Percentiles rank a stretch among this genome's conserved stretches.
Conservation (phyloP, 2,113 vertebrate species). For the Muscicapa adusta region DNA sequence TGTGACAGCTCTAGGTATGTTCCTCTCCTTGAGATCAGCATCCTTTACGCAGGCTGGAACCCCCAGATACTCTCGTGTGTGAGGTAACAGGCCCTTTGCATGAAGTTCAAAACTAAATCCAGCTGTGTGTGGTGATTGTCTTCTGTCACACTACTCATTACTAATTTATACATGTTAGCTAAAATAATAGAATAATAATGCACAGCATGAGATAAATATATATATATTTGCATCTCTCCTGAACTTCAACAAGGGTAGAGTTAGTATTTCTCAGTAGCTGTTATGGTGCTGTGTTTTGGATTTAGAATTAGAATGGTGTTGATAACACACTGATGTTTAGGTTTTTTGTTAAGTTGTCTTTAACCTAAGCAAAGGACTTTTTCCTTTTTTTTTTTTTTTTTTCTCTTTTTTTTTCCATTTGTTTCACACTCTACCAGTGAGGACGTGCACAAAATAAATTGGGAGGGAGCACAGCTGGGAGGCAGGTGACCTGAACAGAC, state of each 20-base stretch:
- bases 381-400: too few species aligned
- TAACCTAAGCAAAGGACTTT: background rate
- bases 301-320: background rate
- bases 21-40: background rate
- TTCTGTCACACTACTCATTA: background rate
- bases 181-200: background rate
- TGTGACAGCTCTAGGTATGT: background rate
- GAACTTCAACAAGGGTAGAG: background rate
- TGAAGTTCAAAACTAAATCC: background rate
- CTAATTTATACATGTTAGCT: background rate
- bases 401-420: background rate
- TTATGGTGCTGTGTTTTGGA: background rate
- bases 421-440: background rate
- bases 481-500: background rate
- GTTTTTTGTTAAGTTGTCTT: background rate
- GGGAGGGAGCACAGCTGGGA: background rate
- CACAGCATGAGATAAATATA: background rate
- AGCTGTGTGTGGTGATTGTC: background rate
- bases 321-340: background rate
- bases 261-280: background rate
- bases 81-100: background rate
- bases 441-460: background rate
- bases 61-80: background rate
- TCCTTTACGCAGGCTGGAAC: background rate
- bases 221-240: background rate